Base-by-base conservation (phyloP, 2,888 invertebrate genomes). In the Herminia tarsipennalis region DNA sequence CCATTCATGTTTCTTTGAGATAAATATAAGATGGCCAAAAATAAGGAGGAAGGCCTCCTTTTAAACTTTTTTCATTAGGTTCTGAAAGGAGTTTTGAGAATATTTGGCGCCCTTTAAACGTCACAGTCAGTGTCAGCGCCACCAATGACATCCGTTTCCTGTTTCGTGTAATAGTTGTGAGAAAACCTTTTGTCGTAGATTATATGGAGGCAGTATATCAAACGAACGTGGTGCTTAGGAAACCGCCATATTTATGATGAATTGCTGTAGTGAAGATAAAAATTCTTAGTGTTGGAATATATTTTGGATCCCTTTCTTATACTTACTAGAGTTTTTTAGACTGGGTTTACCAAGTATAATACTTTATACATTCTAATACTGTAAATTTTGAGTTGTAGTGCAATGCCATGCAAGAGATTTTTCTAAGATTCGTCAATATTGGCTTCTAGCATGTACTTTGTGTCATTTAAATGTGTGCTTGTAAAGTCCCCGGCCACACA, bases 121-220 rank as follows among this genome's bases (percentile, higher is more conserved):
- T 27, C 24, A 32, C 30, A 29, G 49, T 32, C 39, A 24, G 29
- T 51, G 62, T 66, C 61, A 66, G 62, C 61, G 54, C 57, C 51
- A 45, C 58, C 65, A 63, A 69, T 60, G 60, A 65, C 68, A 51
- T 73, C 73, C 70, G 69, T 55, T 71, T 72, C 66, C 70, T 62
- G 72, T 67, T 67, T 67, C 62, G 62, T 56, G 67, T 70, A 74
- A 75, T 77, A 78, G 78, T 78, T 76, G 70, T 69, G 71, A 65
- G 69, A 68, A 58, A 73, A 51, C 51, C 70, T 67, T 61, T 67
- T 61, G 57, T 55, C 45, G 42, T 25, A 21, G 28, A 37, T 43
- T 25, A 55, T 53, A 57, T 53, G 38, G 16, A 30, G 35, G 44
- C 44, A 24, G 55, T 61, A 55, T 40, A 37, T 57, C 54, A 58